Base-by-base conservation (phyloP, 2,113 vertebrate genomes). In the Nesospiza acunhae region DNA sequence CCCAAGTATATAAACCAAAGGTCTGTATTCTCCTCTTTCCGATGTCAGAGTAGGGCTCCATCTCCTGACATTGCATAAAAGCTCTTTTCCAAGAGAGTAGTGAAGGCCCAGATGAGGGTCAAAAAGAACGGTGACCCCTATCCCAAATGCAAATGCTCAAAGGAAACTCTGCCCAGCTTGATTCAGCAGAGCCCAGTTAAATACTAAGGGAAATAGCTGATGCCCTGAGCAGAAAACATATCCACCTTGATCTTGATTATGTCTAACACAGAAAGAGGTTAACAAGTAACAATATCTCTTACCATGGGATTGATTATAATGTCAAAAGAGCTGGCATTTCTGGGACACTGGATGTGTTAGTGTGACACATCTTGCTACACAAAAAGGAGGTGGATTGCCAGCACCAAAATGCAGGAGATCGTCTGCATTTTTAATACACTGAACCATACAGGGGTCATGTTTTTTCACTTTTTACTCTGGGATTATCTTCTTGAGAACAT, bases 301-400 rank as follows among this genome's bases (percentile, higher is more conserved):
- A 73, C 37, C 22, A 56, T 42, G 33, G 67, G 37, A 80, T 87
- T 90, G 59, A 84, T 84, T 88, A 74, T 42, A 78, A 87, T 46
- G 49, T 82, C 83, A 91, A 87, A 90, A 94, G 72, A 90, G 49
- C 24, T 89, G 72, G 68, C 83, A 88, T 84, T 79, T 89, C 87
- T 91, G 72, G 28, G 64, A 80, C 88, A 94, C 92, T 49, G 15
- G 76, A 52, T 85, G 59, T 63, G 86, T 90, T 81, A 87, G 37
- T 30, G 19, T 75, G 68, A 73, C n/a, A 73, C 26, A 63, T 73
- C 56, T 55, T 86, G 68, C 62, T 86, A 82, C 46, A 76, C 35
- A 62, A 63, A 79, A 58, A 66, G 15, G 56, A 87, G 23, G 37
- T 55, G 33, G 30, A 53, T 79, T 94, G 44, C 37, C 56, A 84